phyloP scores from a whole-genome alignment of 37 sponge, comb jelly and placozoan species.

The Beroe forskalii region DNA sequence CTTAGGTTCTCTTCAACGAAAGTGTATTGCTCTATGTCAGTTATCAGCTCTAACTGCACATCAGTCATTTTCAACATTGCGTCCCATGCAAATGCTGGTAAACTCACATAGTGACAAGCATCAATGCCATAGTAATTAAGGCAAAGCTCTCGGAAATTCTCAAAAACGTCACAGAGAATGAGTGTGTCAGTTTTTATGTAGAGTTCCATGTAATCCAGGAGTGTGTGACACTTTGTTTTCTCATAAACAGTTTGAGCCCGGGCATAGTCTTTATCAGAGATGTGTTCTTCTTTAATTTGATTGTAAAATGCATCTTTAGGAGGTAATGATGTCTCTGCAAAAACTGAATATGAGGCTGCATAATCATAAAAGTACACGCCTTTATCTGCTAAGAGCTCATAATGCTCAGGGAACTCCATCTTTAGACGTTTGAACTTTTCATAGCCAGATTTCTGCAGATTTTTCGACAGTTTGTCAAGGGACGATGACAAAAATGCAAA shows the following conservation, averaged over 20 bases:
- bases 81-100: slow-evolving; percentile 4
- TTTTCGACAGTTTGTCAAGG: not conserved
- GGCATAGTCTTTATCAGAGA: not conserved
- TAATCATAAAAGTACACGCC: slow-evolving; percentile 42
- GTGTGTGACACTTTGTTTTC: not conserved
- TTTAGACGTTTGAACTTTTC: not conserved
- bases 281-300: not conserved
- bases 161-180: no score
- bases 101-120: slow-evolving; percentile 21
- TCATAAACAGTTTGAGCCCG: not conserved
- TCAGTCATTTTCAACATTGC: not conserved
- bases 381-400: not conserved
- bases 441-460: not conserved
- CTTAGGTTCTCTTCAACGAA: not conserved
- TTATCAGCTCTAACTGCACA: not conserved
- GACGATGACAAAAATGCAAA: slow-evolving; percentile 21
- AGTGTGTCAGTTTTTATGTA: slow-evolving; percentile 14
- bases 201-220: slow-evolving; percentile 7
- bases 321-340: not conserved
- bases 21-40: not conserved
- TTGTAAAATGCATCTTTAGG: slow-evolving; percentile 37
- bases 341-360: not conserved
- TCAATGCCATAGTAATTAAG: no score
- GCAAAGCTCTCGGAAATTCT: slow-evolving; percentile 3
- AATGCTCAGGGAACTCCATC: slow-evolving; percentile 5